Conservation (phyloP, 2,797 vertebrate species). For the Cryptoprocta ferox region DNA sequence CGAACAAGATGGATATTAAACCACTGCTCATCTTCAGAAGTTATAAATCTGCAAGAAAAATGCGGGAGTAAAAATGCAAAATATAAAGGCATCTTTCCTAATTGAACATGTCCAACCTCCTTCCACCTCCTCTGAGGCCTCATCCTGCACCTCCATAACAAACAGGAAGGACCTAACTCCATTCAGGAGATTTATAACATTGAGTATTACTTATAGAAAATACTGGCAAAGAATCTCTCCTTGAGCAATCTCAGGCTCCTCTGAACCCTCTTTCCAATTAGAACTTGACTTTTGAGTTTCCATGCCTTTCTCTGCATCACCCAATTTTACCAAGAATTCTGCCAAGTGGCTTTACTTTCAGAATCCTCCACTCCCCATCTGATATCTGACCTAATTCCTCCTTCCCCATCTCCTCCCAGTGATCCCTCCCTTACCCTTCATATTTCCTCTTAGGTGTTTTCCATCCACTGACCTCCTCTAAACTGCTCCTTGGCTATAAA, state of each 20-base stretch:
- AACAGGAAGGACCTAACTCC: not conserved
- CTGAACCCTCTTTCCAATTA: not conserved
- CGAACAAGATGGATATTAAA: constrained; percentile 81
- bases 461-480: not conserved
- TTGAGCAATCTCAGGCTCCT: not conserved
- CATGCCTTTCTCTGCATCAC: not conserved
- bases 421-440: not conserved
- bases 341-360: not conserved
- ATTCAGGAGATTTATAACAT: not conserved
- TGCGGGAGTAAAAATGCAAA: not conserved
- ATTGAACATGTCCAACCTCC: not conserved
- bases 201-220: not conserved
- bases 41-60: constrained; percentile 84
- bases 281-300: not conserved
- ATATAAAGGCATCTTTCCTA: not conserved
- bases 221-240: not conserved
- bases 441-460: not conserved
- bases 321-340: not conserved
- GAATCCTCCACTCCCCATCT: not conserved
- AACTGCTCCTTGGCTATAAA: not conserved
- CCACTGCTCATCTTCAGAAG: constrained; percentile 85
- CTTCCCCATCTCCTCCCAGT: not conserved
- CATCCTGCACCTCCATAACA: not conserved
- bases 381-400: not conserved
- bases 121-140: not conserved